Conservation (phyloP, 1,140 invertebrate genomes). For the Laupala kohalensis region DNA sequence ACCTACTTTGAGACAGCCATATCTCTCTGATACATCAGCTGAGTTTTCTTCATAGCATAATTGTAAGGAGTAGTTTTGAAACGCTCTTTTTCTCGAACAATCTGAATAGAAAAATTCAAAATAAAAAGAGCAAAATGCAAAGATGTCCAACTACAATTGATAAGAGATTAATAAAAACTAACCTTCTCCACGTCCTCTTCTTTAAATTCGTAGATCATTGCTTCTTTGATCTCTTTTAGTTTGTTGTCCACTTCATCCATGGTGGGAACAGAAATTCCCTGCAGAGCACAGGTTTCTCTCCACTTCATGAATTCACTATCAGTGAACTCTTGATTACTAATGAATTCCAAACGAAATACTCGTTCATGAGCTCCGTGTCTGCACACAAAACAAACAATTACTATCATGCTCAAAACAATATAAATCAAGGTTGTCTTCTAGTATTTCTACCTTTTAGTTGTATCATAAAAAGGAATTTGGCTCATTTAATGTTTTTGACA, state of each 20-base stretch:
- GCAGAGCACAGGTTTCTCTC: conserved; percentile 66
- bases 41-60: conserved; percentile 93
- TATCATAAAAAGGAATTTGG: too few relatives aligned
- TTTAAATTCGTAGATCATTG: conserved; percentile 79
- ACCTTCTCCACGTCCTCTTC: conserved; percentile 65
- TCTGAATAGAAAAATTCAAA: conserved; percentile 33
- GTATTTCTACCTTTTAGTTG: neutral
- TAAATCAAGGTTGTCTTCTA: neutral
- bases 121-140: neutral
- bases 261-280: conserved; percentile 68
- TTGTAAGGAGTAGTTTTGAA: conserved; percentile 89
- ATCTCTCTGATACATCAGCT: conserved; percentile 82
- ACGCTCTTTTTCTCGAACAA: conserved; percentile 81
- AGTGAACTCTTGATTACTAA: conserved; percentile 93
- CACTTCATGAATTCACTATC: conserved; percentile 90
- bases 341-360: conserved; percentile 89
- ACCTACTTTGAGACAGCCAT: conserved; percentile 36
- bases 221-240: conserved; percentile 75
- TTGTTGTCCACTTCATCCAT: conserved; percentile 76
- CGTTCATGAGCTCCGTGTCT: conserved; percentile 81
- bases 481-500: too few relatives aligned
- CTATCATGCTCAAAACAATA: conserved; percentile 2
- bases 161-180: conserved; percentile 12
- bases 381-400: conserved; percentile 23
- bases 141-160: neutral